Evolutionary conservation across 2,888 invertebrate genomes (phyloP).

Genomic region (Smittia sp.): DNA sequence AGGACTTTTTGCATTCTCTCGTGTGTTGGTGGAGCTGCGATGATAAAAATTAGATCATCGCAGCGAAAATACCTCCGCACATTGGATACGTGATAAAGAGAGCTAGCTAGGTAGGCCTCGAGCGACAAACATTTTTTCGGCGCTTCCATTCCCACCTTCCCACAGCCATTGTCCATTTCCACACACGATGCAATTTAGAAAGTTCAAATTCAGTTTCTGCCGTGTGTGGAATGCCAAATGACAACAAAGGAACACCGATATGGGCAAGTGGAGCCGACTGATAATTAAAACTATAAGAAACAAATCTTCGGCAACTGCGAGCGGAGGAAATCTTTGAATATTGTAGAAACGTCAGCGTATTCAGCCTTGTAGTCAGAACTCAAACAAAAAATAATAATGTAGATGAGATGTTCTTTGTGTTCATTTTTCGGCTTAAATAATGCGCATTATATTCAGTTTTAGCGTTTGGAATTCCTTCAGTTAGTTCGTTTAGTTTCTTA

Average conservation of each 20-base stretch:
- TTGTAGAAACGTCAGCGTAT: constrained; percentile 18
- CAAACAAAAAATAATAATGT: constrained; percentile 21
- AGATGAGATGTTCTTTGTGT: constrained; percentile 23
- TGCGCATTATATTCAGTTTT: constrained; percentile 23
- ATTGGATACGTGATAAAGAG: too few relatives aligned
- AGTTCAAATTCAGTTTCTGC: not conserved
- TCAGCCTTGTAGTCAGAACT: not conserved
- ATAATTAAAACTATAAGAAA: constrained; percentile 7
- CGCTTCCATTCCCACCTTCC: not conserved
- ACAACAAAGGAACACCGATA: too few relatives aligned
- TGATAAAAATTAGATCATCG: constrained; percentile 12
- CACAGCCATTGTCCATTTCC: not conserved
- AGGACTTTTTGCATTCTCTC: not conserved
- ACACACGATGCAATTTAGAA: not conserved
- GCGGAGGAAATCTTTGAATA: constrained; percentile 1
- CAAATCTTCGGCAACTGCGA: not conserved
- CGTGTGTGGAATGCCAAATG: too few relatives aligned
- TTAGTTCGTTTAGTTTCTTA: constrained; percentile 6
- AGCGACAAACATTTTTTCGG: not conserved
- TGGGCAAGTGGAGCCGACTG: not conserved
- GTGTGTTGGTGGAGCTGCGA: not conserved
- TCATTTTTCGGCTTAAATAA: constrained; percentile 11
- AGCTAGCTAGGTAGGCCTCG: too few relatives aligned
- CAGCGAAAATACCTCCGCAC: not conserved
- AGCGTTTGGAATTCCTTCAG: not conserved